A percentile compares a stretch with the other conserved stretches of the same genome.
These are phyloP conservation scores for Gymnocypris eckloni DNA, from an alignment of 2,797 vertebrate genomes.

Conservation along the genomic window DNA sequence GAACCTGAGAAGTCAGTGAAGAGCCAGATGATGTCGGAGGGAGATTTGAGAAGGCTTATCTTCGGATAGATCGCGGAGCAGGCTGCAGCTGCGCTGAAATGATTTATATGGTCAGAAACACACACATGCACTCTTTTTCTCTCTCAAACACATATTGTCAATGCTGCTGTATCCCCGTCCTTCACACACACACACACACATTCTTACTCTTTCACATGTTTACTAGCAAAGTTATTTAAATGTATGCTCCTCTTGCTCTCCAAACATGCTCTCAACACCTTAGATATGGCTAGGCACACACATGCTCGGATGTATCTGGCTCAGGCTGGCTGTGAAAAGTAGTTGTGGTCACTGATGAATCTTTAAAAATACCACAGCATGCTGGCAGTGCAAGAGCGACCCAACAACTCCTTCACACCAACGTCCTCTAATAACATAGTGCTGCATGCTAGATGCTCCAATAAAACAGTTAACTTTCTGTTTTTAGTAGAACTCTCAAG, in stretches of 20 bases:
- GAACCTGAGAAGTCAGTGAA: conserved; percentile 68
- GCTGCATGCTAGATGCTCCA: conserved; percentile 45
- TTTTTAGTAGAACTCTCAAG: not conserved
- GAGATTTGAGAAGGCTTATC: conserved; percentile 85
- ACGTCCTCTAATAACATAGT: conserved; percentile 63
- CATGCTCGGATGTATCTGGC: conserved; percentile 6
- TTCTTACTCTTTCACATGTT: conserved; percentile 11
- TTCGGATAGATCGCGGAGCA: conserved; percentile 73
- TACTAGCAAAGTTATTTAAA: conserved; percentile 29
- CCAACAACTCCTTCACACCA: conserved; percentile 67
- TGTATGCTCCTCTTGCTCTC: not conserved
- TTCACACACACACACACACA: conserved; percentile 43
- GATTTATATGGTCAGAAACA: conserved; percentile 76
- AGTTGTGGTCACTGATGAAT: conserved; percentile 45
- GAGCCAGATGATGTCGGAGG: conserved; percentile 77
- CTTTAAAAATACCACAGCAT: conserved; percentile 64
- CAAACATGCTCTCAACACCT: conserved; percentile 27
- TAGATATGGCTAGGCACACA: not conserved
- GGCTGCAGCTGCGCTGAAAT: conserved; percentile 82
- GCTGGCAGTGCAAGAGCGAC: conserved; percentile 57
- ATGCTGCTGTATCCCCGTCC: conserved; percentile 18
- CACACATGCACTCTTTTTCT: conserved; percentile 54
- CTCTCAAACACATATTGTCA: conserved; percentile 36
- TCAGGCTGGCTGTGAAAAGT: conserved; percentile 46
- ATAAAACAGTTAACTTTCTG: conserved; percentile 11